Evolutionary conservation across 2,888 invertebrate genomes (phyloP), one percentile per base, ranked within the genome.

Genomic region (Digitonthophagus gazella): DNA sequence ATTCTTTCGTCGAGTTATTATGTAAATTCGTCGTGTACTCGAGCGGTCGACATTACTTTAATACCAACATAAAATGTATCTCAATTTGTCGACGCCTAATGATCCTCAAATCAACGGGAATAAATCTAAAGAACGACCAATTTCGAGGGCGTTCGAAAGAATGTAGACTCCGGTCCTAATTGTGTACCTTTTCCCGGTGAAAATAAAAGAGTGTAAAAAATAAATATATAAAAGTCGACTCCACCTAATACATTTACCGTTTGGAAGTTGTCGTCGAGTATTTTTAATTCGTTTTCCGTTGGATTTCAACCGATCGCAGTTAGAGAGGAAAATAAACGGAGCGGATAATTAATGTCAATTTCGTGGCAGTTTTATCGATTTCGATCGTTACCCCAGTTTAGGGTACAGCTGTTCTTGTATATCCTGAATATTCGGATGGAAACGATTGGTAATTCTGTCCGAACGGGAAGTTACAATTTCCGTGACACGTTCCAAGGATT

Each of bases 341-440:
- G 6, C 18, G 61, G 61, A 61, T 61, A 61, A 61, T 61, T 61
- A 61, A 61, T 61, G 61, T 61, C 61, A 61, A 61, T 61, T 61
- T 61, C 61, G 61, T 61, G 61, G 61, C 61, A 61, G 61, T 61
- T 61, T 61, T 61, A 61, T 61, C 20, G 61, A 61, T 61, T 61
- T 20, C 20, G 20, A 61, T 20, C 61, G 61, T 20, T 20, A 18
- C 19, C 20, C 18, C 61, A 61, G 28, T 44, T 44, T 44, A 44
- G 28, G 28, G 28, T 44, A 44, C 28, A 44, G 28, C 28, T 44
- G 28, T 44, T 44, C 28, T 44, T 44, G 28, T 44, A 11, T 22
- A 22, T 44, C 28, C 28, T 11, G 28, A 44, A 44, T 44, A 44
- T 44, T 44, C 11, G 8, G 28, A 44, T 44, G 28, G 28, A 44